These are phyloP conservation scores for Heliocidaris tuberculata DNA, from an alignment of 35 echinoderm and acorn worm species.

Conservation along the genomic window DNA sequence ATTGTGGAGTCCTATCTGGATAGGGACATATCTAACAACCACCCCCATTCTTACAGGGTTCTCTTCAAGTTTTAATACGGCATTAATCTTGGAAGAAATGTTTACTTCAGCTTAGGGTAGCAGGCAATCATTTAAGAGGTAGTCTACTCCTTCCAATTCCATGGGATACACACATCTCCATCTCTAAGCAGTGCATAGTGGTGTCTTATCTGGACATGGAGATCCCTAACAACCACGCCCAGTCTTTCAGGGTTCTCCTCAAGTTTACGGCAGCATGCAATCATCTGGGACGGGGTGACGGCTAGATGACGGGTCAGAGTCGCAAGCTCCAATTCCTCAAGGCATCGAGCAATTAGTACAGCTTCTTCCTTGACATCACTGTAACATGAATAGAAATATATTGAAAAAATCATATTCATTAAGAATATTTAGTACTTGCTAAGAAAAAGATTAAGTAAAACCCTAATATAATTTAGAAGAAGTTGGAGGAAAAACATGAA, in stretches of 20 bases:
- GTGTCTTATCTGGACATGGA: conserved; percentile 43
- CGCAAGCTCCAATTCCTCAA: conserved; percentile 48
- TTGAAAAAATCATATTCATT: too few species aligned
- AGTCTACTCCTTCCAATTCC: conserved; percentile 62
- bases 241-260: conserved; percentile 43
- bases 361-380: conserved; percentile 43
- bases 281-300: conserved; percentile 61
- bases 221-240: conserved; percentile 18
- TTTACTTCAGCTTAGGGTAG: too few species aligned
- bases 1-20: too few species aligned
- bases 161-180: conserved; percentile 69
- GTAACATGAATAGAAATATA: background rate
- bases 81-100: too few species aligned
- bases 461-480: too few species aligned
- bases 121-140: background rate
- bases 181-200: conserved; percentile 39
- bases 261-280: conserved; percentile 53
- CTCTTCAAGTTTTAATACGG: too few species aligned
- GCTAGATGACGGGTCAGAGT: conserved; percentile 49
- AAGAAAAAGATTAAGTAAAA: too few species aligned
- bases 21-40: too few species aligned
- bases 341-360: conserved; percentile 9
- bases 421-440: too few species aligned
- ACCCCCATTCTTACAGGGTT: too few species aligned
- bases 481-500: too few species aligned